phyloP scores from a whole-genome alignment of 2,113 vertebrate genomes.

The Microcebus tavaratra region DNA sequence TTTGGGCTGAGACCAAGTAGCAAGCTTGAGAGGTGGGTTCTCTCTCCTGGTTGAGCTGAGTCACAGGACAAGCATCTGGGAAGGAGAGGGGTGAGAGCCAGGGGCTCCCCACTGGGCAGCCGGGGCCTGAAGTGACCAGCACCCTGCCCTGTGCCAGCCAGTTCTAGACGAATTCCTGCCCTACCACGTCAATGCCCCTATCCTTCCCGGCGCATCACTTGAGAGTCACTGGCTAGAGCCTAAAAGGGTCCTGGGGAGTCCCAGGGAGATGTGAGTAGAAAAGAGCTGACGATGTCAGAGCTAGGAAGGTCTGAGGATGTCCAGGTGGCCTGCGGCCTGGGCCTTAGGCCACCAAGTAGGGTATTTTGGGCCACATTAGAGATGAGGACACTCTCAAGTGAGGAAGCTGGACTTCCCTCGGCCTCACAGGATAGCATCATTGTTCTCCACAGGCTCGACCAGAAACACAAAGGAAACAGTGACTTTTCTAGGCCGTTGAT shows the following conservation, averaged over 20 bases:
- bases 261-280: neutral
- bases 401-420: neutral
- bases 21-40: neutral
- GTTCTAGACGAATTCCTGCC: neutral
- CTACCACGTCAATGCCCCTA: neutral
- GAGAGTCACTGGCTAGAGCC: neutral
- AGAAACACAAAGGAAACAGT: neutral
- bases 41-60: constrained; percentile 10
- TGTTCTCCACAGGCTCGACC: neutral
- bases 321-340: accelerated
- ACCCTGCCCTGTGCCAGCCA: neutral
- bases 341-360: neutral
- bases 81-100: neutral
- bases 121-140: neutral
- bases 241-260: neutral
- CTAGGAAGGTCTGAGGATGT: accelerated
- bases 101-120: neutral
- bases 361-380: neutral
- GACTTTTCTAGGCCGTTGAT: neutral
- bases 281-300: accelerated
- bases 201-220: neutral
- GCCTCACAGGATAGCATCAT: neutral
- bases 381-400: neutral
- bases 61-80: neutral
- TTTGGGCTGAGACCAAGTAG: constrained; percentile 43